phyloP scores from a whole-genome alignment of 37 sponge, comb jelly and placozoan species.

The Cladorhizidae sp. region DNA sequence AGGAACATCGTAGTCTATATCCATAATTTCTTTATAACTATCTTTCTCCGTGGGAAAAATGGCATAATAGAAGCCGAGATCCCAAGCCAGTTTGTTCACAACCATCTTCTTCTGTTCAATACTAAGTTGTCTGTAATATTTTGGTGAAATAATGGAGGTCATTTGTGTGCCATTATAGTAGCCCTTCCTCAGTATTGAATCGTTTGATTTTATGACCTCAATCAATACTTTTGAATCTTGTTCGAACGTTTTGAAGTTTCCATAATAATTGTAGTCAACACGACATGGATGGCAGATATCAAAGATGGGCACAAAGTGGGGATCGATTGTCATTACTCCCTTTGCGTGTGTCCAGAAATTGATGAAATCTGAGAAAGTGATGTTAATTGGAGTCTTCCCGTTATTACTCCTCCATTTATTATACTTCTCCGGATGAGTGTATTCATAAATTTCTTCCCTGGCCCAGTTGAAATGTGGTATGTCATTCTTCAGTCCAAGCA shows the following conservation, averaged over 20 bases:
- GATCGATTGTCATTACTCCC: not conserved
- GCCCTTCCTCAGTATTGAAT: not conserved
- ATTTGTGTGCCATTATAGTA: not conserved
- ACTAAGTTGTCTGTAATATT: not conserved
- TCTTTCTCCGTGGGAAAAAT: conserved; percentile 11
- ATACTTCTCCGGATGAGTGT: conserved; percentile 20
- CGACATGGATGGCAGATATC: conserved; percentile 31
- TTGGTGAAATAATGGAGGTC: not conserved
- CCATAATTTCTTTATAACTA: conserved; percentile 17
- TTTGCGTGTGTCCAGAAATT: conserved; percentile 1
- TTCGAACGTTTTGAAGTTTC: conserved; percentile 26
- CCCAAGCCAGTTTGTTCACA: not conserved
- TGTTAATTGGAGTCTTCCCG: not conserved
- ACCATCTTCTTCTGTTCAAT: not conserved
- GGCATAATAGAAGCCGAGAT: conserved; percentile 18
- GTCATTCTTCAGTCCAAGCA: conserved; percentile 1
- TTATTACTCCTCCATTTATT: not conserved
- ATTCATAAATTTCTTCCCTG: not conserved
- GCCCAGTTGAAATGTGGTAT: conserved; percentile 43
- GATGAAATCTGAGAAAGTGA: conserved; percentile 37
- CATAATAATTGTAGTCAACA: conserved; percentile 41
- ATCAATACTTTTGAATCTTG: conserved; percentile 28
- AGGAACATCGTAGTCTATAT: conserved; percentile 1
- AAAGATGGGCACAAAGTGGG: conserved; percentile 28
- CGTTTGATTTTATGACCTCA: not conserved